Percentiles rank a stretch among this genome's conserved stretches.
phyloP scores from a whole-genome alignment of 2,113 vertebrate species.

The Platichthys flesus region DNA sequence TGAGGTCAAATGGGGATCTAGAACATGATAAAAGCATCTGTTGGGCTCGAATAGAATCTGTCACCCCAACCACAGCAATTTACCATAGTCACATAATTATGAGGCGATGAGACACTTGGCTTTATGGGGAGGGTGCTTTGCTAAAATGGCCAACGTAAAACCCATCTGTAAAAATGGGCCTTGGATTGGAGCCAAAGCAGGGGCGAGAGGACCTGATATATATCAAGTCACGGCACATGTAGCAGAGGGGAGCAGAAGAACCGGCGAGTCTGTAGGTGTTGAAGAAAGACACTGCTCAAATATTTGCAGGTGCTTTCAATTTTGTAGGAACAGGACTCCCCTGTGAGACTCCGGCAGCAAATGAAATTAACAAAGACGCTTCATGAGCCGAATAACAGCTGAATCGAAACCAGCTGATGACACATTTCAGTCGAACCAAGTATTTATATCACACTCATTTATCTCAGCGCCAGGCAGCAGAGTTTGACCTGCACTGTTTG shows the following conservation, averaged over 20 bases:
- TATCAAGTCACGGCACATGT: conserved; percentile 58
- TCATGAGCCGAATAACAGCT: conserved; percentile 45
- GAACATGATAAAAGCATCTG: conserved; percentile 72
- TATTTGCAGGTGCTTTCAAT: conserved; percentile 40
- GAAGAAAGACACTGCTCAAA: conserved; percentile 36
- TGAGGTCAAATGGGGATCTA: conserved; percentile 66
- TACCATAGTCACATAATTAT: conserved; percentile 75
- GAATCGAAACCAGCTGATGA: conserved; percentile 7
- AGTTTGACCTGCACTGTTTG: neutral
- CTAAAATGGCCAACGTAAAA: conserved; percentile 74
- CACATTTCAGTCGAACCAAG: conserved; percentile 11
- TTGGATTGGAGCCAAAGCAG: conserved; percentile 70
- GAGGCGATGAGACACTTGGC: conserved; percentile 71
- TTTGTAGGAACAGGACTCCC: conserved; percentile 24
- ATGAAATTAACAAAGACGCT: conserved; percentile 51
- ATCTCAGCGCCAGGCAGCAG: conserved; percentile 10
- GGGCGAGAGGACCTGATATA: conserved; percentile 63
- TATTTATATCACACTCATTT: neutral
- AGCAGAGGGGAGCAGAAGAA: conserved; percentile 5
- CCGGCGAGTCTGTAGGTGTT: conserved; percentile 46
- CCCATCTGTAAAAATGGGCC: conserved; percentile 73
- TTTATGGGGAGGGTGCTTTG: conserved; percentile 74
- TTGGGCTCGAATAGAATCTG: conserved; percentile 49
- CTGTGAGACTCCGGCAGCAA: conserved; percentile 33
- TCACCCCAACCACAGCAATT: conserved; percentile 66